Percentiles rank a stretch among this genome's conserved stretches.
Conservation (phyloP, 2,888 invertebrate genomes). For the Urechis unicinctus region DNA sequence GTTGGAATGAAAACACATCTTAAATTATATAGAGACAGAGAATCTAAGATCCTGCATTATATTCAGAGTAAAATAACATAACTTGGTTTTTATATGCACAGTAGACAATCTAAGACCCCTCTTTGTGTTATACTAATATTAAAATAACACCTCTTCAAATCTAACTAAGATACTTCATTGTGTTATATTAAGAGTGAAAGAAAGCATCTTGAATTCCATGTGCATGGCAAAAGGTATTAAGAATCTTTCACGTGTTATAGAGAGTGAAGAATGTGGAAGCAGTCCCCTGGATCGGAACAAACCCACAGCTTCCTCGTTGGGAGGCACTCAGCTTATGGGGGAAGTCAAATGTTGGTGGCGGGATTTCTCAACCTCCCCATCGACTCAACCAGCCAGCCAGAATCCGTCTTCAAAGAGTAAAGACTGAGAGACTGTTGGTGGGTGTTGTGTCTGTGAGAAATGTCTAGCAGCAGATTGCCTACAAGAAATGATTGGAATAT, state of each 20-base stretch:
- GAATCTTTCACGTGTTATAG: constrained; percentile 56
- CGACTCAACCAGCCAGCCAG: too few relatives aligned
- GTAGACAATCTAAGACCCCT: not conserved
- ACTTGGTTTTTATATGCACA: not conserved
- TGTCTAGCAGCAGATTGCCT: too few relatives aligned
- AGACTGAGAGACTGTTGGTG: too few relatives aligned
- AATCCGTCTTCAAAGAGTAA: too few relatives aligned
- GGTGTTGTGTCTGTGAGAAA: too few relatives aligned
- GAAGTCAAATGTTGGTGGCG: constrained; percentile 25
- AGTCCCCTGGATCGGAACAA: constrained; percentile 16
- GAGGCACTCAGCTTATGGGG: constrained; percentile 10
- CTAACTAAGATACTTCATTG: not conserved
- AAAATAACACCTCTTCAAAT: not conserved
- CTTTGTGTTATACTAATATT: too few relatives aligned
- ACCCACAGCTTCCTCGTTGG: constrained; percentile 17
- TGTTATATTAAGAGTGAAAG: not conserved
- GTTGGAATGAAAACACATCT: too few relatives aligned
- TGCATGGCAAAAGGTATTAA: constrained; percentile 20
- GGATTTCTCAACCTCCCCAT: constrained; percentile 1
- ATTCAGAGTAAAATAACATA: too few relatives aligned
- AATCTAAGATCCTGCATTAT: too few relatives aligned
- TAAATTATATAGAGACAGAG: too few relatives aligned
- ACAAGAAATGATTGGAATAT: too few relatives aligned
- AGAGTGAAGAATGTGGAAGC: constrained; percentile 42
- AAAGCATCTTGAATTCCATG: not conserved